These are phyloP conservation scores for Molossus alvarezi DNA, from an alignment of 2,797 vertebrate genomes.

Conservation along the genomic window DNA sequence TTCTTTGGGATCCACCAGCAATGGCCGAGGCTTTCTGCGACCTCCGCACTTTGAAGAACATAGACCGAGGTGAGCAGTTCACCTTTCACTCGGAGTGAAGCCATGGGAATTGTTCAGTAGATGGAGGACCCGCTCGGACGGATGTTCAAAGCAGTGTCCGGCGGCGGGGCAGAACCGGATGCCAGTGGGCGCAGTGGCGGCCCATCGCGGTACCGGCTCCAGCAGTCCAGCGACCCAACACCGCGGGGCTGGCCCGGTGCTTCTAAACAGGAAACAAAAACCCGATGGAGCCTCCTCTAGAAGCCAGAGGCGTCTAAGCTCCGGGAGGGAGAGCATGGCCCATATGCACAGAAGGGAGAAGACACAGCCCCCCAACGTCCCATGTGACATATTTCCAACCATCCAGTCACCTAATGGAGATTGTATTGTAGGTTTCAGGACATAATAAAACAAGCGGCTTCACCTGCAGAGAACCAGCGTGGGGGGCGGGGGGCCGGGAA, in stretches of 20 bases:
- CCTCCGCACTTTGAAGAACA: background rate
- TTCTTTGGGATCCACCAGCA: background rate
- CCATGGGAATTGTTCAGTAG: accelerated
- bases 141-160: background rate
- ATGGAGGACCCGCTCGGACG: background rate
- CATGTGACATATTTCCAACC: no score
- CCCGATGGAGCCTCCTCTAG: background rate
- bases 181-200: no score
- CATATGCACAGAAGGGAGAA: accelerated
- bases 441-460: background rate
- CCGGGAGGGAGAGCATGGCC: no score
- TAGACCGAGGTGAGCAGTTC: background rate
- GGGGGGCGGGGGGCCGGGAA: no score
- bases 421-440: background rate
- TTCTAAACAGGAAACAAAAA: background rate
- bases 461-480: background rate
- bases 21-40: background rate
- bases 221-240: accelerated
- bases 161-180: no score
- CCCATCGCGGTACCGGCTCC: accelerated
- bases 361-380: accelerated
- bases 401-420: background rate
- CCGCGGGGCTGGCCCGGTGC: accelerated
- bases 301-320: background rate
- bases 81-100: background rate